Evolutionary conservation across 2,888 invertebrate species (phyloP).

Genomic region (Lamellibrachia columna): DNA sequence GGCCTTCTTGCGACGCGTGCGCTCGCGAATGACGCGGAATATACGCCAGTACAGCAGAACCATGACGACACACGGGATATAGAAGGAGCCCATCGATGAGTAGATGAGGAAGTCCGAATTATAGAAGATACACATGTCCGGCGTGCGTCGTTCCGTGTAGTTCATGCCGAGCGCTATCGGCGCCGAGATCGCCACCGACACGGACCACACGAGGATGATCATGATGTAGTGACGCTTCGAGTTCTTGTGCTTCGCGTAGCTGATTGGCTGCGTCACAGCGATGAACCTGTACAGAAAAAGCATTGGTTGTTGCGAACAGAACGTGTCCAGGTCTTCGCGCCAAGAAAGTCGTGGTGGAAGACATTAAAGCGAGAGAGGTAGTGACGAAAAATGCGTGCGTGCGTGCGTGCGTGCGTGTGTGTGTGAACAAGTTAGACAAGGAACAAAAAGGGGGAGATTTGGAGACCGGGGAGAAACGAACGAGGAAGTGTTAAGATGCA

Average conservation of each 20-base stretch:
- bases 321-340: neutral
- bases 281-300: slow-evolving; percentile 81
- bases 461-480: too few species aligned
- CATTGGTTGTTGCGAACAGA: neutral
- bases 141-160: slow-evolving; percentile 47
- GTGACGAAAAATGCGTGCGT: too few species aligned
- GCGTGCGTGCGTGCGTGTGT: too few species aligned
- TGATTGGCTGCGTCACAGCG: slow-evolving; percentile 98
- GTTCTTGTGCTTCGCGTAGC: slow-evolving; percentile 98
- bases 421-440: too few species aligned
- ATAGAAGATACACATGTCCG: slow-evolving; percentile 81
- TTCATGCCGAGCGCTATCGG: slow-evolving; percentile 72
- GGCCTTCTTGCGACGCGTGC: slow-evolving; percentile 41
- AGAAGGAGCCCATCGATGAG: slow-evolving; percentile 97
- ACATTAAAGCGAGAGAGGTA: neutral
- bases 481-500: too few species aligned
- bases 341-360: neutral
- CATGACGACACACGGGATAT: slow-evolving; percentile 97
- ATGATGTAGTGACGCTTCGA: slow-evolving; percentile 86
- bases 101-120: slow-evolving; percentile 95
- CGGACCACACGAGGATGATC: slow-evolving; percentile 94
- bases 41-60: slow-evolving; percentile 96
- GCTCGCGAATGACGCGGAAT: slow-evolving; percentile 80
- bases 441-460: too few species aligned
- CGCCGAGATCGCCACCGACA: slow-evolving; percentile 70